A percentile compares a stretch with the other conserved stretches of the same genome.
phyloP scores from a whole-genome alignment of 2,888 invertebrate genomes.

The Scaeva pyrastri region DNA sequence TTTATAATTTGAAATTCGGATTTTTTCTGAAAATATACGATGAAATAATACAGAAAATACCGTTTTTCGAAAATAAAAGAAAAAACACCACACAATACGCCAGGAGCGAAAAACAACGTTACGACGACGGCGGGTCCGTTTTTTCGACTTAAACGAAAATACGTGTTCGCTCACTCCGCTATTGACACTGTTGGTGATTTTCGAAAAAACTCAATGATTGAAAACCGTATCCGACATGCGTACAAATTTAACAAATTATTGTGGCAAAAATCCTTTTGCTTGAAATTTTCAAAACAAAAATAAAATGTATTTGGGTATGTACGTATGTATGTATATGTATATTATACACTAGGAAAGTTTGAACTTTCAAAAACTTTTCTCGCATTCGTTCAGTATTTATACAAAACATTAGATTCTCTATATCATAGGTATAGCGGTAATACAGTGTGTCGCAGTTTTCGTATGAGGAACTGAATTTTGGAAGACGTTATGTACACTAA shows the following conservation, averaged over 20 bases:
- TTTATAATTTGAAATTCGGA: slow-evolving; percentile 19
- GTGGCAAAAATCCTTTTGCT: slow-evolving; percentile 69
- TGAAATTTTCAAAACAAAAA: slow-evolving; percentile 59
- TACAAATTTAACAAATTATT: slow-evolving; percentile 54
- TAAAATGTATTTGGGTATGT: slow-evolving; percentile 13
- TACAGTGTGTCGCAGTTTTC: slow-evolving; percentile 53
- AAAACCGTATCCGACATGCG: slow-evolving; percentile 68
- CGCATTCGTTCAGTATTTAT: background rate
- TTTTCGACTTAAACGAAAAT: slow-evolving; percentile 53
- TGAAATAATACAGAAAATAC: slow-evolving; percentile 34
- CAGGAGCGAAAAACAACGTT: slow-evolving; percentile 67
- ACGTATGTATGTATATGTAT: background rate
- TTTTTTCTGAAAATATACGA: slow-evolving; percentile 9
- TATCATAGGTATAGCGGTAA: background rate
- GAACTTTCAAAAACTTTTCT: slow-evolving; percentile 53
- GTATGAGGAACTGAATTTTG: background rate
- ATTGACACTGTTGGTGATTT: slow-evolving; percentile 62
- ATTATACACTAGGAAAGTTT: slow-evolving; percentile 45
- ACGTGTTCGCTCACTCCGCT: slow-evolving; percentile 47
- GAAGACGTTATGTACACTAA: too few relatives aligned
- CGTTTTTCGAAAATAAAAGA: slow-evolving; percentile 53
- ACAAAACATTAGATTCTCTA: slow-evolving; percentile 7
- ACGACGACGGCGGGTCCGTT: slow-evolving; percentile 58
- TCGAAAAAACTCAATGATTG: slow-evolving; percentile 50
- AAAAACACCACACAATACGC: slow-evolving; percentile 57